Base-by-base conservation (phyloP, 2,888 invertebrate species). In the Drosophila nr. fundita region DNA sequence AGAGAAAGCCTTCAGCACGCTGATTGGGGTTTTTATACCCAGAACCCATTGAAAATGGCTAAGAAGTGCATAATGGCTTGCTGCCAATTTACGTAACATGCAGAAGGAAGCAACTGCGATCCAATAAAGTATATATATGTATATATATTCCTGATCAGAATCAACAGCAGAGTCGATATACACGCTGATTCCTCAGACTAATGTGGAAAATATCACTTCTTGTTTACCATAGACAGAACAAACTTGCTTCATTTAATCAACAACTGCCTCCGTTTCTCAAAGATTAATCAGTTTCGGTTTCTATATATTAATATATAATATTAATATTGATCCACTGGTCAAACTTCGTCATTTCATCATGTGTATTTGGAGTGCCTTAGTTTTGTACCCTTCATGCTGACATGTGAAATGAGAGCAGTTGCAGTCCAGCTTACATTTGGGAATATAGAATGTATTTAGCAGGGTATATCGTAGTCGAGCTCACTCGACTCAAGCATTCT, bases 1-100 rank as follows among this genome's bases (percentile, higher is more conserved):
- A 21, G 21, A 42, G 11, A 21, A 11, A 11, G 83, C 87, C 83
- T 80, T 77, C 67, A 73, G 75, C 63, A 54, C 40, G 54, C 45
- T 34, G 63, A 49, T 60, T 45, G 54, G 52, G 59, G 57, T 21
- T 15, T 50, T n/a, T 29, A 24, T 45, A 15, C 45, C 15, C 45
- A 15, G 24, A 24, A 45, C 21, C 21, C 42, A 42, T 24, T 24
- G 4, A 8, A 45, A 45, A 24, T 24, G 24, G 45, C 24, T 45
- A 24, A 15, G 24, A 24, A 8, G 45, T 8, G 24, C 15, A 24
- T 24, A 8, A 15, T 45, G 15, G 24, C 15, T 24, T 15, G 7
- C 15, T 15, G 15, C 0, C 15, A 45, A 4, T 8, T 4, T 24
- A 45, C 15, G 45, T 8, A 24, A 45, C 15, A 15, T 15, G 24